These are phyloP conservation scores for Onychomys torridus DNA, from an alignment of 2,797 vertebrate genomes.

Conservation along the genomic window DNA sequence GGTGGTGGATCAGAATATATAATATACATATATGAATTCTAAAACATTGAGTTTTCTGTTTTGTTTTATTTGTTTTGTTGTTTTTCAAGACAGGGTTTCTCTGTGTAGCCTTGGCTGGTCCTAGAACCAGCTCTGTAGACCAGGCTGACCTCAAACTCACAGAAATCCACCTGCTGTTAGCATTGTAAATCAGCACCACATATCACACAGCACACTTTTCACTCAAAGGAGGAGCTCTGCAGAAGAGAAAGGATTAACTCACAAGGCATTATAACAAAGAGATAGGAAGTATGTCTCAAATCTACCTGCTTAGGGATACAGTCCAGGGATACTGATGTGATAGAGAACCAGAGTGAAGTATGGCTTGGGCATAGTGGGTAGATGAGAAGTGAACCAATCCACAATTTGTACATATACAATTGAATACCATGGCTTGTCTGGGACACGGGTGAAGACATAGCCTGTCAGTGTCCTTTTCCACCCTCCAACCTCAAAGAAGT, in stretches of 20 bases:
- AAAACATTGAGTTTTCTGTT: neutral
- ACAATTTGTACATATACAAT: neutral
- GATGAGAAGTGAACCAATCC: neutral
- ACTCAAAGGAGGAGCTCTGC: neutral
- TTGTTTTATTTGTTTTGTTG: neutral
- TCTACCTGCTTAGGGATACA: neutral
- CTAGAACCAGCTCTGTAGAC: neutral
- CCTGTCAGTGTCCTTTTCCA: neutral
- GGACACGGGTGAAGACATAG: neutral
- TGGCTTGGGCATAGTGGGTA: no score
- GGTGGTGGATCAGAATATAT: neutral
- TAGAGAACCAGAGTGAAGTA: neutral
- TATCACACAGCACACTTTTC: neutral
- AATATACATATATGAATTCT: neutral
- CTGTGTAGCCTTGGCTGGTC: neutral
- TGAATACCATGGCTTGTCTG: neutral
- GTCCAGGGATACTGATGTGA: no score
- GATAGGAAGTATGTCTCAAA: neutral
- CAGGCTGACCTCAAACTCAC: neutral
- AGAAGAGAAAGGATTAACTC: neutral
- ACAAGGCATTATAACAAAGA: neutral
- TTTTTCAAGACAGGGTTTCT: neutral
- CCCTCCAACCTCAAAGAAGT: neutral
- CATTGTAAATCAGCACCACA: neutral
- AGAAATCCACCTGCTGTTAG: neutral